Evolutionary conservation across 2,888 invertebrate species (phyloP).

Genomic region (Andrena bucephala): DNA sequence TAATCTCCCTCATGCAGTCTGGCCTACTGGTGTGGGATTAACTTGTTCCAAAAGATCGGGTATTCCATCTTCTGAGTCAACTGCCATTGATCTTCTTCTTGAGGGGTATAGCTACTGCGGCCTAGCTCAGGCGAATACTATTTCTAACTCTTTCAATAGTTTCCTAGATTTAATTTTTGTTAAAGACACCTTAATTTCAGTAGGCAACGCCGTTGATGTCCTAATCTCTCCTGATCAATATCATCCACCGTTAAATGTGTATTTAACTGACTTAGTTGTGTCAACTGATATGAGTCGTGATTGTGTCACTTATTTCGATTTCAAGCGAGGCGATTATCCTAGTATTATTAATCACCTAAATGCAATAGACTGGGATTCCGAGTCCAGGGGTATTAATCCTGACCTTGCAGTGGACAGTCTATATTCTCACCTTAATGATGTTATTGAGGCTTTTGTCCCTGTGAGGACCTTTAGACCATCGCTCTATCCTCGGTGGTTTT

Average conservation of each 20-base stretch:
- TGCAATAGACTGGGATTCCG: too few relatives aligned
- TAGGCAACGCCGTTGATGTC: neutral
- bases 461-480: too few relatives aligned
- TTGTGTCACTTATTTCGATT: neutral
- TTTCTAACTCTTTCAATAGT: neutral
- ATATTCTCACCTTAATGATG: neutral
- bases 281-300: neutral
- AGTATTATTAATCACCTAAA: too few relatives aligned
- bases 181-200: neutral
- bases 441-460: too few relatives aligned
- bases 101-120: neutral
- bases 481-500: neutral
- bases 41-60: neutral
- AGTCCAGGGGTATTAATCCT: too few relatives aligned
- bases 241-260: neutral
- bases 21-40: too few relatives aligned
- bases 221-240: neutral
- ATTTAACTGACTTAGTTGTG: neutral
- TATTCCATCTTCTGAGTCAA: neutral
- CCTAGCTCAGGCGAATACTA: neutral
- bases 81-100: neutral
- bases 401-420: too few relatives aligned
- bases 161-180: neutral
- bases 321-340: conserved; percentile 1
- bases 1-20: too few relatives aligned